These are phyloP conservation scores for Scyliorhinus canicula DNA, from an alignment of 2,797 vertebrate genomes.

Conservation along the genomic window DNA sequence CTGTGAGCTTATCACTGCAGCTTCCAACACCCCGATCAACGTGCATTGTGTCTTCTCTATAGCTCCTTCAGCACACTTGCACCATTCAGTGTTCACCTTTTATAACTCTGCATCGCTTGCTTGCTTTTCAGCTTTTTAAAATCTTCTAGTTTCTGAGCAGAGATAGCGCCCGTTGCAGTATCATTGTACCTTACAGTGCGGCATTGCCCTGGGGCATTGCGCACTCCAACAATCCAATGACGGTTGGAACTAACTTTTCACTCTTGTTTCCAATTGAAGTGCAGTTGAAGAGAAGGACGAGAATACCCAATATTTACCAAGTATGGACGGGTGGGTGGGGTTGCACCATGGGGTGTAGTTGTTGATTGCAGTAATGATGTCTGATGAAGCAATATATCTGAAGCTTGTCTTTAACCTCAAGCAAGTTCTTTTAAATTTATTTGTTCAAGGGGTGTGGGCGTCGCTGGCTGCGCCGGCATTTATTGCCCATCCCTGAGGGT, in stretches of 20 bases:
- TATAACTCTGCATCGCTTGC: neutral
- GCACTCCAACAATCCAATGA: neutral
- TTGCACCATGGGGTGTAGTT: too few relatives aligned
- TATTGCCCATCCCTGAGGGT: too few relatives aligned
- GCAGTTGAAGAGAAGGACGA: neutral
- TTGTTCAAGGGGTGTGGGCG: too few relatives aligned
- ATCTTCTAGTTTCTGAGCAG: neutral
- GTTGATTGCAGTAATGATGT: too few relatives aligned
- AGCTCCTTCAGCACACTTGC: neutral
- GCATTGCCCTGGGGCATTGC: neutral
- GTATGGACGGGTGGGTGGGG: neutral
- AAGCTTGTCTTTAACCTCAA: too few relatives aligned
- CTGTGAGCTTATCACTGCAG: neutral
- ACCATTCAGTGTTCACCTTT: neutral
- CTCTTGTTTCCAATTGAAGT: neutral
- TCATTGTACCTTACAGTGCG: neutral
- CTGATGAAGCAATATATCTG: too few relatives aligned
- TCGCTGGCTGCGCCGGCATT: too few relatives aligned
- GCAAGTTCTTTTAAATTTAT: too few relatives aligned
- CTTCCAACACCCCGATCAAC: neutral
- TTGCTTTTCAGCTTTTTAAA: neutral
- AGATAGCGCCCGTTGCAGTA: neutral
- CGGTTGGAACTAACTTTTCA: neutral
- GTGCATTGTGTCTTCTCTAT: neutral
- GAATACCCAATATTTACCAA: neutral